These are phyloP conservation scores for Tangara arthus DNA, from an alignment of 2,797 vertebrate species.

Conservation along the genomic window DNA sequence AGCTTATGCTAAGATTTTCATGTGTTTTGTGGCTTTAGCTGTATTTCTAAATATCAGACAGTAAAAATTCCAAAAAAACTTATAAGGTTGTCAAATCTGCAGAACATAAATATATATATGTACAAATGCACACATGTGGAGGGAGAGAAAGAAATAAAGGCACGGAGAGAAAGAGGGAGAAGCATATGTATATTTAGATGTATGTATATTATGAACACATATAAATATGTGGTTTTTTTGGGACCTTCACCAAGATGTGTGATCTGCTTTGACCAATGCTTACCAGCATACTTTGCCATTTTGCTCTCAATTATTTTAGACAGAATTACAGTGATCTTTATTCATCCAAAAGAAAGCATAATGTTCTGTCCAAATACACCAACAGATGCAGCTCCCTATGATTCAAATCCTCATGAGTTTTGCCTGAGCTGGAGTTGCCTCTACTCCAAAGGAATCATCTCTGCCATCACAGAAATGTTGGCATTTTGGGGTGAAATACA, in stretches of 20 bases:
- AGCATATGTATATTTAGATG: background rate
- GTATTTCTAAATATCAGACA: slow-evolving; percentile 12
- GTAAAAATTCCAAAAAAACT: slow-evolving; percentile 13
- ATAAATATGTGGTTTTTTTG: background rate
- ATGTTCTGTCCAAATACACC: background rate
- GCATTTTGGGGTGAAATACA: background rate
- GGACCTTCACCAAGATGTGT: background rate
- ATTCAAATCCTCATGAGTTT: slow-evolving; percentile 25
- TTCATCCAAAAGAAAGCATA: background rate
- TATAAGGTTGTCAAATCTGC: background rate
- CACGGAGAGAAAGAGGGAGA: background rate
- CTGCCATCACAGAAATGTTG: background rate
- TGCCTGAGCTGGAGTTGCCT: background rate
- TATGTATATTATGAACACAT: background rate
- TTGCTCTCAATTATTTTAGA: background rate
- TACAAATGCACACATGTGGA: background rate
- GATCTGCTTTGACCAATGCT: background rate
- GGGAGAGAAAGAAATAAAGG: background rate
- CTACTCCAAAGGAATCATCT: background rate
- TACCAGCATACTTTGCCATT: background rate
- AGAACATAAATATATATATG: slow-evolving; percentile 20
- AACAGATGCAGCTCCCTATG: slow-evolving; percentile 10
- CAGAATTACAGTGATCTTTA: background rate
- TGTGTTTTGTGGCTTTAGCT: background rate
- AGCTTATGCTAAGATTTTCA: background rate